Percentiles rank a stretch among this genome's conserved stretches.
Conservation (phyloP, 1,140 invertebrate species). For the Zaprionus inermis region DNA sequence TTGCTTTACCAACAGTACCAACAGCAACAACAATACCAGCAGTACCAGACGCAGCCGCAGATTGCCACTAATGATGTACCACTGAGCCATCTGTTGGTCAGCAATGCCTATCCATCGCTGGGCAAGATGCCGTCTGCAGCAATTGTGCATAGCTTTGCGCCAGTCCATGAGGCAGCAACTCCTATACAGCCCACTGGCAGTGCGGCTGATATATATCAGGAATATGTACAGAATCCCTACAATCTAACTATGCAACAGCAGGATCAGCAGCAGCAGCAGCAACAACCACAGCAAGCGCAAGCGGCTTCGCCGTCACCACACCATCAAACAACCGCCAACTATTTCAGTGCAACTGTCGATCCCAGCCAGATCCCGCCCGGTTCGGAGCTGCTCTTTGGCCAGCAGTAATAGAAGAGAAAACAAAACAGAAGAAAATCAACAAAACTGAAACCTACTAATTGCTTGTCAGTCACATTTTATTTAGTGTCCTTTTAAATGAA, state of each 20-base stretch:
- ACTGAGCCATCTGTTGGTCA: conserved; percentile 67
- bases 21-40: conserved; percentile 47
- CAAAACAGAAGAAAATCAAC: background rate
- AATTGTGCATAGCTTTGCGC: conserved; percentile 80
- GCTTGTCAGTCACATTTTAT: conserved; percentile 17
- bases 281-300: conserved; percentile 25
- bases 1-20: conserved; percentile 17
- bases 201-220: conserved; percentile 83
- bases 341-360: conserved; percentile 85
- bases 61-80: conserved; percentile 58
- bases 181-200: conserved; percentile 13
- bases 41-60: conserved; percentile 41
- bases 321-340: conserved; percentile 75
- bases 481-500: conserved; percentile 22
- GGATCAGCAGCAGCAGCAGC: conserved; percentile 13
- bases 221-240: conserved; percentile 85
- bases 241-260: conserved; percentile 77
- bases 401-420: conserved; percentile 54
- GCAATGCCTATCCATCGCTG: conserved; percentile 73
- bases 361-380: conserved; percentile 85
- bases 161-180: conserved; percentile 60
- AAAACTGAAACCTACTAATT: conserved; percentile 5
- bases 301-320: conserved; percentile 45
- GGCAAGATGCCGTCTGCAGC: conserved; percentile 68
- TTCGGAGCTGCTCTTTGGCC: conserved; percentile 86